Percentiles rank a stretch among this genome's conserved stretches.
These are phyloP conservation scores for Eutrigla gurnardus DNA, from an alignment of 2,797 vertebrate genomes.

Conservation along the genomic window DNA sequence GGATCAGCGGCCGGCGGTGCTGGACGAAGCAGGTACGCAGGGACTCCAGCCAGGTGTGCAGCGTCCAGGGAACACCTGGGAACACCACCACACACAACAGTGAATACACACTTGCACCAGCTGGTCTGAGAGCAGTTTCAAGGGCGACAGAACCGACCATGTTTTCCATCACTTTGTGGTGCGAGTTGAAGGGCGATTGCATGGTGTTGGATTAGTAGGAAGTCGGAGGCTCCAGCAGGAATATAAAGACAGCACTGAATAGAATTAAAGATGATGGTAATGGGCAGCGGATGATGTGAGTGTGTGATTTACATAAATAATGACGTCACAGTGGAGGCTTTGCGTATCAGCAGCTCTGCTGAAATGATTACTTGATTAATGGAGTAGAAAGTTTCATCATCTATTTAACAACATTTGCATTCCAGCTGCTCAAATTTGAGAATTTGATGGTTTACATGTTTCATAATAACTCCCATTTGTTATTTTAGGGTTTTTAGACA, in stretches of 20 bases:
- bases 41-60: constrained; percentile 88
- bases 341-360: constrained; percentile 5
- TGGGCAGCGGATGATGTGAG: constrained; percentile 8
- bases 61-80: constrained; percentile 88
- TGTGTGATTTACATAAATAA: constrained; percentile 28
- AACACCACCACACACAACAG: constrained; percentile 36
- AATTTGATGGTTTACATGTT: not conserved
- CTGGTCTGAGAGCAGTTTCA: not conserved
- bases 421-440: not conserved
- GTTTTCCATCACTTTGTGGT: constrained; percentile 63
- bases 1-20: constrained; percentile 85
- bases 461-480: not conserved
- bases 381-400: constrained; percentile 1
- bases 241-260: constrained; percentile 24
- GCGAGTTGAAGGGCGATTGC: constrained; percentile 35
- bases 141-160: constrained; percentile 71
- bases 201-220: constrained; percentile 22
- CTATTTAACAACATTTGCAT: not conserved
- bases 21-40: constrained; percentile 85
- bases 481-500: not conserved
- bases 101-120: constrained; percentile 55
- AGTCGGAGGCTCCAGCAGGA: constrained; percentile 6
- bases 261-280: constrained; percentile 17
- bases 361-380: constrained; percentile 9
- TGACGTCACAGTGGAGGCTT: constrained; percentile 14